A percentile compares a stretch with the other conserved stretches of the same genome.
Conservation (phyloP, 2,113 vertebrate species). For the Psephotus haematonotus region DNA sequence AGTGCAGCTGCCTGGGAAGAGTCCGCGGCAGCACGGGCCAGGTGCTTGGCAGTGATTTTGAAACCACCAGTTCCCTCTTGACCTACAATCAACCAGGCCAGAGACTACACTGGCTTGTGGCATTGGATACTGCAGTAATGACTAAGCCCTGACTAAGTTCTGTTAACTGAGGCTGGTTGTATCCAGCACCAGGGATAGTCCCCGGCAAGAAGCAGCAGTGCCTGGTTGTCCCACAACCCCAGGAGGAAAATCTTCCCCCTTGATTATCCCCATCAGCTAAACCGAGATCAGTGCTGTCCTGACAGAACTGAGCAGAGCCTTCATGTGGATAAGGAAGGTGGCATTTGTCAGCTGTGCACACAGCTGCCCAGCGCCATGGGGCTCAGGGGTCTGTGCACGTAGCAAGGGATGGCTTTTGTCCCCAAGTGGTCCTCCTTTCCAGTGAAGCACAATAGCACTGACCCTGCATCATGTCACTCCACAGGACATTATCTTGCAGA, state of each 20-base stretch:
- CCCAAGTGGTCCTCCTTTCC: neutral
- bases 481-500: conserved; percentile 71
- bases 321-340: neutral
- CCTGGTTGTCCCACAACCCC: neutral
- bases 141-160: neutral
- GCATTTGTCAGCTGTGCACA: neutral
- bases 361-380: accelerated
- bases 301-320: neutral
- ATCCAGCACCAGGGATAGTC: neutral
- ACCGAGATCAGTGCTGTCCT: neutral
- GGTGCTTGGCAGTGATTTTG: neutral
- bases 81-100: neutral
- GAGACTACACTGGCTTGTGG: neutral
- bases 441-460: neutral
- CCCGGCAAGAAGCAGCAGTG: neutral
- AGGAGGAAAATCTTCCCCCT: neutral
- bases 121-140: neutral
- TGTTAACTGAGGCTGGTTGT: neutral
- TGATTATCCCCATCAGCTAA: neutral
- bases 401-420: neutral
- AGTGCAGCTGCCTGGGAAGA: neutral
- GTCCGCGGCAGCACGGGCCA: neutral
- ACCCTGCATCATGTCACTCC: neutral
- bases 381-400: neutral
- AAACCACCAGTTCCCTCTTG: neutral